Conservation (phyloP, 2,888 invertebrate species). For the Eutolmus rufibarbis region DNA sequence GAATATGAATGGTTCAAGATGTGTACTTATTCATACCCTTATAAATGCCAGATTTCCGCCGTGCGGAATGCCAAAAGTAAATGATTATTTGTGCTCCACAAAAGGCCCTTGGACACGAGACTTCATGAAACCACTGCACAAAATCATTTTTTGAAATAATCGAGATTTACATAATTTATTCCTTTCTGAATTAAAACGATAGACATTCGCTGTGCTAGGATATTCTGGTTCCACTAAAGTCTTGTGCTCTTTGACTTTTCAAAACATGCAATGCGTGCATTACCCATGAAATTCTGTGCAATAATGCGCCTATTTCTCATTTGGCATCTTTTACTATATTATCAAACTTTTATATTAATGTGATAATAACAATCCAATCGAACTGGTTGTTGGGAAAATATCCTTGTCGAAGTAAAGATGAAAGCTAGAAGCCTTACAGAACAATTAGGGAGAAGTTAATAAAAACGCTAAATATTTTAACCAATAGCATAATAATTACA, state of each 20-base stretch:
- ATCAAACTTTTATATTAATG: background rate
- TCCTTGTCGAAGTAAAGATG: background rate
- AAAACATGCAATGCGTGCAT: background rate
- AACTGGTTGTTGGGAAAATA: background rate
- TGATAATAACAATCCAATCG: background rate
- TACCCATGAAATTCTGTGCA: background rate
- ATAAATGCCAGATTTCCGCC: background rate
- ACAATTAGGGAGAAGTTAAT: background rate
- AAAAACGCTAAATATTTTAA: background rate
- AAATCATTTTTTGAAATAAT: background rate
- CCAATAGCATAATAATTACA: background rate
- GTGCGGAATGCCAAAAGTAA: background rate
- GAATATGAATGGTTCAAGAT: background rate
- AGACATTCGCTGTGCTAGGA: background rate
- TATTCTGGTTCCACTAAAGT: background rate
- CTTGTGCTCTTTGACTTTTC: background rate
- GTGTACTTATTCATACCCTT: background rate
- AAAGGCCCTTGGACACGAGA: background rate
- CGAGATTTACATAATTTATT: background rate
- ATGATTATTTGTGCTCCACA: background rate
- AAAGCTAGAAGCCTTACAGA: background rate
- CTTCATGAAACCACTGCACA: background rate
- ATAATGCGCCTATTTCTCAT: background rate
- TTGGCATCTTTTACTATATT: background rate
- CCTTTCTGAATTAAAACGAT: background rate